Evolutionary conservation across 2,113 vertebrate species (phyloP).

Genomic region (Benitochromis conjunctus): DNA sequence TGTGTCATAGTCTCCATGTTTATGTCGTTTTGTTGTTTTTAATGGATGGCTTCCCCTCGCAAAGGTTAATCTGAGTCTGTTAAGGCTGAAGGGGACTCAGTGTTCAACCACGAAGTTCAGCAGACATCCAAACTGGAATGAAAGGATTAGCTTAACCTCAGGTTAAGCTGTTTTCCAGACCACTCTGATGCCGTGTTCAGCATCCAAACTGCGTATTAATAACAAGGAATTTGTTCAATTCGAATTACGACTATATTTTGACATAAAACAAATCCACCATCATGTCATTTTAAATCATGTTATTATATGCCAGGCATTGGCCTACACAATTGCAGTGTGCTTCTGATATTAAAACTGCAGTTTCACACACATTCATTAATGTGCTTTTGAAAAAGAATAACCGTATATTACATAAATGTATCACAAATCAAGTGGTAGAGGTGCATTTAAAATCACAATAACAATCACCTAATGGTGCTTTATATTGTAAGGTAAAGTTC

Average conservation of each 20-base stretch:
- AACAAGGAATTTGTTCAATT: not conserved
- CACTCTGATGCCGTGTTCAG: not conserved
- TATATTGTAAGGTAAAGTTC: not conserved
- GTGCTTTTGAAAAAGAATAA: not conserved
- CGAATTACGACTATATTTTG: not conserved
- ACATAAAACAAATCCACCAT: not conserved
- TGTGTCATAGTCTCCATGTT: not conserved
- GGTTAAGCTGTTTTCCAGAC: conserved; percentile 23
- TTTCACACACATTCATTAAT: not conserved
- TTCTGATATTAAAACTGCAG: not conserved
- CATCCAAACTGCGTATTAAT: conserved; percentile 3
- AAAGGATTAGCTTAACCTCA: conserved; percentile 5
- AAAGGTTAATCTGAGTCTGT: not conserved
- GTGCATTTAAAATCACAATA: not conserved
- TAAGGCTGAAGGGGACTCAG: conserved; percentile 9
- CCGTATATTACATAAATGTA: not conserved
- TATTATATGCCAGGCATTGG: not conserved
- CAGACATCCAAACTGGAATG: conserved; percentile 16
- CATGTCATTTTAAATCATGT: conserved; percentile 8
- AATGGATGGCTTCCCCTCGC: not conserved
- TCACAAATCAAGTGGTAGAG: not conserved
- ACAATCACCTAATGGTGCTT: not conserved
- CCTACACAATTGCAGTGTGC: not conserved
- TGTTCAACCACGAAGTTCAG: conserved; percentile 1
- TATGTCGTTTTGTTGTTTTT: not conserved